phyloP scores from a whole-genome alignment of 2,797 vertebrate genomes.

The Diglossa cyanea region DNA sequence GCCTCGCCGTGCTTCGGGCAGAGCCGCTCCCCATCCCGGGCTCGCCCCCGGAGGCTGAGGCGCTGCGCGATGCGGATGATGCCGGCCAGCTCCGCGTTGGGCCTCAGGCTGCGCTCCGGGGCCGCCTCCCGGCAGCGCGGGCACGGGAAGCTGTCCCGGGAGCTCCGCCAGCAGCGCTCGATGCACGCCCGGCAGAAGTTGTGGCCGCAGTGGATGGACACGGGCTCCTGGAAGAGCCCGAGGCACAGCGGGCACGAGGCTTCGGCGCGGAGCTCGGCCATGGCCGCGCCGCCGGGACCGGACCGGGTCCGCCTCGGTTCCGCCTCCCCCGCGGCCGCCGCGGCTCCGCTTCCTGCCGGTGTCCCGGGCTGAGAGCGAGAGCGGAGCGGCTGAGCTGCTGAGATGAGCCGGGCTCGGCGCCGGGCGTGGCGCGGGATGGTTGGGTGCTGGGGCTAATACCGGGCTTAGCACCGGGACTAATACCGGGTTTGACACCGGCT shows the following conservation, averaged over 20 bases:
- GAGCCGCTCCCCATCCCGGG: background rate
- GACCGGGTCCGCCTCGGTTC: no score
- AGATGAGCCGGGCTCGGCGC: background rate
- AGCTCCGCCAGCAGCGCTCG: slow-evolving; percentile 16
- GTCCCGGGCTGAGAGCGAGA: background rate
- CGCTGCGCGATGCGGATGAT: slow-evolving; percentile 3
- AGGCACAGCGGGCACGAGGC: slow-evolving; percentile 66
- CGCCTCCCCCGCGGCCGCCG: background rate
- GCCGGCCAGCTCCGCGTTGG: slow-evolving; percentile 53
- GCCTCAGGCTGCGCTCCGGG: background rate
- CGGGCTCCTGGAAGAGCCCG: slow-evolving; percentile 71
- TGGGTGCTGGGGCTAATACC: no score
- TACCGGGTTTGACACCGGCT: no score
- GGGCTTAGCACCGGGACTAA: no score
- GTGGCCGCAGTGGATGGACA: slow-evolving; percentile 75
- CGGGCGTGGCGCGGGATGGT: background rate
- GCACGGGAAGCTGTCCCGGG: background rate
- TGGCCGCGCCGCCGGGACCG: background rate
- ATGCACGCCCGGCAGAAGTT: slow-evolving; percentile 44
- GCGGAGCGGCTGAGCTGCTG: background rate
- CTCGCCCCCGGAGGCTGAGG: background rate
- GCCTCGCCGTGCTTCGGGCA: slow-evolving; percentile 1
- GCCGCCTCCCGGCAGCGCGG: slow-evolving; percentile 46
- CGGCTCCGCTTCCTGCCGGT: background rate
- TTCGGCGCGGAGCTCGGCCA: background rate